Conservation (phyloP, 2,113 vertebrate genomes). For the Lagenorhynchus albirostris region DNA sequence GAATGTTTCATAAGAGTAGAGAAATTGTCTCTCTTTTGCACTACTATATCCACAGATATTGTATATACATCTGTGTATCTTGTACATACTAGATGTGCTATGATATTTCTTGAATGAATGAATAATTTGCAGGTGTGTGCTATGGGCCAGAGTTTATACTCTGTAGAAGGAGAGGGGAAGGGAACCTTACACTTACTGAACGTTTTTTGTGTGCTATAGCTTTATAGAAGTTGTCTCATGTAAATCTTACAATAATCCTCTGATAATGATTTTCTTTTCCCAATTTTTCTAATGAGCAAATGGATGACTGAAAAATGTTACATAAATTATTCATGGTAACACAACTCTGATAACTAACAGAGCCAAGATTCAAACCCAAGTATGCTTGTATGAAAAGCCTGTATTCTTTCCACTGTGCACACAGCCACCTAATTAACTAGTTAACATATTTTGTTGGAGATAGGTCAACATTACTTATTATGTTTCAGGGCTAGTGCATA, state of each 20-base stretch:
- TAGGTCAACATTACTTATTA: background rate
- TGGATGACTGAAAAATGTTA: background rate
- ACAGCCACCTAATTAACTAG: background rate
- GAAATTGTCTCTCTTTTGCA: background rate
- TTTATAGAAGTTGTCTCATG: background rate
- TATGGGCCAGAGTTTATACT: background rate
- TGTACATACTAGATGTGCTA: background rate
- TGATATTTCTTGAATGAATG: background rate
- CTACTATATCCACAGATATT: background rate
- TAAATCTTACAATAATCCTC: background rate
- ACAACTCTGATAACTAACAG: background rate
- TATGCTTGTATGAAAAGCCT: background rate
- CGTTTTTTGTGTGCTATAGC: background rate
- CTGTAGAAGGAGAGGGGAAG: background rate
- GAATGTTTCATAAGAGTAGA: background rate
- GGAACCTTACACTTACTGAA: background rate
- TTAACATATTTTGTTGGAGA: background rate
- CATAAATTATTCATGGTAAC: background rate
- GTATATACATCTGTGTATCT: background rate
- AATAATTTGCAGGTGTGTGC: background rate
- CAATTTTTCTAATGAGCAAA: background rate
- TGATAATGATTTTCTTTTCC: background rate
- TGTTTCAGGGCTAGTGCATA: background rate
- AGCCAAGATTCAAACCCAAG: background rate
- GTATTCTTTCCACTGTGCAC: background rate